Evolutionary conservation across 1,140 invertebrate species (phyloP).

Genomic region (Papilio xuthus): DNA sequence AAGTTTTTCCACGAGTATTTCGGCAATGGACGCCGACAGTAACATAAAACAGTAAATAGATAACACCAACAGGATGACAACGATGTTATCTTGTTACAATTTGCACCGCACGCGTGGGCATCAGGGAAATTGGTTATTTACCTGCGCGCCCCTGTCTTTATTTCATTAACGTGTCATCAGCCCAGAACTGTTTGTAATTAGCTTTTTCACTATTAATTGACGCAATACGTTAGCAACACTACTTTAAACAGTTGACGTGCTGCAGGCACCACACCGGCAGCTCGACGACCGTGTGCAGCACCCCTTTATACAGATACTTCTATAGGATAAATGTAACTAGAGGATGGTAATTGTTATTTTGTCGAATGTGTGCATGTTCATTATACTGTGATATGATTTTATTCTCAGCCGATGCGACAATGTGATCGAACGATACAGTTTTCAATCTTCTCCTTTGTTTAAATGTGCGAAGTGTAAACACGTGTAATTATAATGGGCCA

Average conservation of each 20-base stretch:
- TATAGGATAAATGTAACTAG: not conserved
- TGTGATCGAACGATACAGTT: not conserved
- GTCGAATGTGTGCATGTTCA: too few species aligned
- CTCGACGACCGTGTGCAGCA: not conserved
- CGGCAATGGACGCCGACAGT: not conserved
- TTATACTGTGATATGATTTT: too few species aligned
- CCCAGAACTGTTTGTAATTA: not conserved
- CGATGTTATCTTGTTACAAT: slow-evolving; percentile 21
- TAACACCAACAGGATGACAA: not conserved
- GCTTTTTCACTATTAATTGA: not conserved
- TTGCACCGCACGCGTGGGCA: slow-evolving; percentile 10
- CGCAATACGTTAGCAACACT: not conserved
- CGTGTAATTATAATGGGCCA: not conserved
- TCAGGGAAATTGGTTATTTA: slow-evolving; percentile 23
- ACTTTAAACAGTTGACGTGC: not conserved
- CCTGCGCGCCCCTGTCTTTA: not conserved
- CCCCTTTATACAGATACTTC: not conserved
- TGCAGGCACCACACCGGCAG: too few species aligned
- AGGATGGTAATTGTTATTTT: too few species aligned
- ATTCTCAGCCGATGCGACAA: not conserved
- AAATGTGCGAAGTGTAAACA: not conserved
- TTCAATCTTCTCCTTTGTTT: not conserved
- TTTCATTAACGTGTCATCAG: slow-evolving; percentile 1
- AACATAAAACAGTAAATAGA: not conserved
- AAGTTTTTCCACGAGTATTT: too few species aligned